Conservation (phyloP, 2,797 vertebrate genomes). For the Sebastes umbrosus region DNA sequence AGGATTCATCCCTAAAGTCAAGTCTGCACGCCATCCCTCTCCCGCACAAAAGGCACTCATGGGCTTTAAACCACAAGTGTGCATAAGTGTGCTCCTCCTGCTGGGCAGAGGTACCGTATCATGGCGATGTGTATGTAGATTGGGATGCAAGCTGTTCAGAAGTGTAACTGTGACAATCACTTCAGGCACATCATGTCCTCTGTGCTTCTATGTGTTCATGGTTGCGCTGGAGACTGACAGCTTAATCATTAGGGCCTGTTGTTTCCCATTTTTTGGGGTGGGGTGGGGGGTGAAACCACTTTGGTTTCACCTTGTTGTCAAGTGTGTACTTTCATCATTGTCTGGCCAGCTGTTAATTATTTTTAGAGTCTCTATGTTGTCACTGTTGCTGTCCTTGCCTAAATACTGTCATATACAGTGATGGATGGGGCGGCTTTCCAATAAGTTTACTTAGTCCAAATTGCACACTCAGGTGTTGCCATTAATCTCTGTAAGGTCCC, state of each 20-base stretch:
- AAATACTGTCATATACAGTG: constrained; percentile 20
- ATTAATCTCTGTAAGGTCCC: constrained; percentile 41
- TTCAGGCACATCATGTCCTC: constrained; percentile 7
- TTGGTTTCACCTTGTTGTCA: constrained; percentile 24
- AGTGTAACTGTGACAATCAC: neutral
- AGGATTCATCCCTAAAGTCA: constrained; percentile 40
- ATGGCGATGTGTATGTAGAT: neutral
- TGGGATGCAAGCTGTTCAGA: neutral
- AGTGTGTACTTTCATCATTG: neutral
- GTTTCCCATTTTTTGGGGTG: neutral
- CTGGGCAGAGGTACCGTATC: neutral
- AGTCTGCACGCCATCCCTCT: constrained; percentile 16
- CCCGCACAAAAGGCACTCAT: constrained; percentile 13
- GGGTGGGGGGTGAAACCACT: neutral
- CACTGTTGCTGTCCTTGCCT: neutral
- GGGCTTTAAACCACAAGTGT: constrained; percentile 24
- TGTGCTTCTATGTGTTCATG: neutral
- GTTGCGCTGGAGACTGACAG: neutral
- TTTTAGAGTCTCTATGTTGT: constrained; percentile 1
- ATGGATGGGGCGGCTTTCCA: constrained; percentile 34
- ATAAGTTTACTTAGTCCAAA: constrained; percentile 31
- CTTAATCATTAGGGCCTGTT: neutral
- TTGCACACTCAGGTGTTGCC: constrained; percentile 22
- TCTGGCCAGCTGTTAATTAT: constrained; percentile 16
- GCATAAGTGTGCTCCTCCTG: constrained; percentile 1